phyloP scores from a whole-genome alignment of 2,888 invertebrate species.

The Lithophane leautieri region DNA sequence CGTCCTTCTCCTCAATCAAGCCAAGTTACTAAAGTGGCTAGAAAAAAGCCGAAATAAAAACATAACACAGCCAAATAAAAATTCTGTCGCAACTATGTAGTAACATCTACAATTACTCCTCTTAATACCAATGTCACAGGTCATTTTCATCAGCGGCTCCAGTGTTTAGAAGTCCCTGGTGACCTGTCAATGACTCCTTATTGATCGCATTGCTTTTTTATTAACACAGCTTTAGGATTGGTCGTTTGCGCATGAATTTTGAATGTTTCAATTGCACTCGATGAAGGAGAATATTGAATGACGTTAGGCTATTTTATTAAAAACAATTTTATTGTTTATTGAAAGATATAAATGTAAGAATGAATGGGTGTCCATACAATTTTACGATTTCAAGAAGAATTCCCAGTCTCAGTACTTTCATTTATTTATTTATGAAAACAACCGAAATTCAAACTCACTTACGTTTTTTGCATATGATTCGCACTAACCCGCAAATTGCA shows the following conservation, averaged over 20 bases:
- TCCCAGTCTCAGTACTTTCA: neutral
- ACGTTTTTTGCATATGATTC: too few relatives aligned
- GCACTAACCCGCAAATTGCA: too few relatives aligned
- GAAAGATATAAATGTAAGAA: neutral
- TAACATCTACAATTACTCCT: neutral
- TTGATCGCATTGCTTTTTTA: slow-evolving; percentile 58
- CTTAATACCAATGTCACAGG: slow-evolving; percentile 23
- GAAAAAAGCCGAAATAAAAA: slow-evolving; percentile 4
- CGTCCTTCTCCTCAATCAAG: neutral
- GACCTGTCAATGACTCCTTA: slow-evolving; percentile 46
- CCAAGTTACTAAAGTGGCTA: neutral
- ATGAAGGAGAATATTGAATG: slow-evolving; percentile 10
- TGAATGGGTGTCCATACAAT: neutral
- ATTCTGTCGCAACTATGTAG: slow-evolving; percentile 4
- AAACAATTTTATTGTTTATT: slow-evolving; percentile 2
- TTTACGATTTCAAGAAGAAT: neutral
- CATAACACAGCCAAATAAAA: neutral
- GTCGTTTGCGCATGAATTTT: slow-evolving; percentile 33
- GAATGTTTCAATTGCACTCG: slow-evolving; percentile 42
- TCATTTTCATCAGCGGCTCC: slow-evolving; percentile 54
- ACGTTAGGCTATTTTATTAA: slow-evolving; percentile 25
- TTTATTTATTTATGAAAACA: neutral
- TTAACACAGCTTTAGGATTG: slow-evolving; percentile 37
- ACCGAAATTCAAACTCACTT: neutral
- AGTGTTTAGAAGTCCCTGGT: slow-evolving; percentile 37